A percentile compares a stretch with the other conserved stretches of the same genome.
Evolutionary conservation across 2,888 invertebrate species (phyloP).

Genomic region (Tineola bisselliella): DNA sequence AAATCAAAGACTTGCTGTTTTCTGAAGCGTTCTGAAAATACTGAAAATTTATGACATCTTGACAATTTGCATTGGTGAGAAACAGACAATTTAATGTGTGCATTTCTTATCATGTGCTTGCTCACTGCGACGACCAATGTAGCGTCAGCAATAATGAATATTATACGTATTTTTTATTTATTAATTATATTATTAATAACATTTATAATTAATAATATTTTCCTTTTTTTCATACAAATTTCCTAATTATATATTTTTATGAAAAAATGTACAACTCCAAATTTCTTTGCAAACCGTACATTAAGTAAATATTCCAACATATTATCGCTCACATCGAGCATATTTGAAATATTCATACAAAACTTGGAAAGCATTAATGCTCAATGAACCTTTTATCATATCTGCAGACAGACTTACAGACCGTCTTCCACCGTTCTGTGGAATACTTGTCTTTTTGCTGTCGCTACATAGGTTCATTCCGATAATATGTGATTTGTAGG

Average conservation of each 20-base stretch:
- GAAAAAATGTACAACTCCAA: not conserved
- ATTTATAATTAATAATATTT: too few relatives aligned
- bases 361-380: slow-evolving; percentile 55
- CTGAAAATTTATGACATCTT: not conserved
- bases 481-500: slow-evolving; percentile 13
- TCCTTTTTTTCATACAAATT: too few relatives aligned
- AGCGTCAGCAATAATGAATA: not conserved
- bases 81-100: slow-evolving; percentile 38
- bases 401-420: slow-evolving; percentile 13
- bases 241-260: too few relatives aligned
- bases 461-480: slow-evolving; percentile 9
- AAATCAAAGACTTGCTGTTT: not conserved
- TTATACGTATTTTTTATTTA: too few relatives aligned
- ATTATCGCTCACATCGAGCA: slow-evolving; percentile 54
- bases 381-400: slow-evolving; percentile 49
- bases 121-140: slow-evolving; percentile 23
- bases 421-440: not conserved
- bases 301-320: slow-evolving; percentile 43
- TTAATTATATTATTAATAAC: too few relatives aligned
- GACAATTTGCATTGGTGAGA: slow-evolving; percentile 10
- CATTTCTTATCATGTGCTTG: slow-evolving; percentile 45
- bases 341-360: slow-evolving; percentile 65
- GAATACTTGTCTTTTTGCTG: slow-evolving; percentile 12
- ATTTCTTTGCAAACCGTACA: slow-evolving; percentile 32
- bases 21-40: not conserved